phyloP scores from a whole-genome alignment of 2,888 invertebrate species.

The Plebejus anna region DNA sequence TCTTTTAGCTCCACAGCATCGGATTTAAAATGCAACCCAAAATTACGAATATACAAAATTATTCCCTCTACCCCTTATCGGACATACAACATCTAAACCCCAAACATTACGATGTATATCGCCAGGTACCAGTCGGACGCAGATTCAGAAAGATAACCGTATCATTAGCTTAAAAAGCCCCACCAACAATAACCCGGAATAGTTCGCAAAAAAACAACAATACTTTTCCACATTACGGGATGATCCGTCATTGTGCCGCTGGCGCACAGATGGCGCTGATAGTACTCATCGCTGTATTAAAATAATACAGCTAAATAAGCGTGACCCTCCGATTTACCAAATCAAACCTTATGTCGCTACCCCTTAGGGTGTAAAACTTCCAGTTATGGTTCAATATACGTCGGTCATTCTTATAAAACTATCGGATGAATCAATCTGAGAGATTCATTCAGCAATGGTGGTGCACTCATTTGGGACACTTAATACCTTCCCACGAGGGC shows the following conservation, averaged over 20 bases:
- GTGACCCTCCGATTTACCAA: constrained; percentile 43
- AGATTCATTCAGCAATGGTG: constrained; percentile 60
- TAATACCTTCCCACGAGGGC: constrained; percentile 76
- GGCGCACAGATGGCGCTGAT: constrained; percentile 71
- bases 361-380: constrained; percentile 32
- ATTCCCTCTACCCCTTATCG: constrained; percentile 2
- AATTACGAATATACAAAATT: constrained; percentile 19
- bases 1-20: background rate
- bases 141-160: constrained; percentile 67
- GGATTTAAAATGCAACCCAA: background rate
- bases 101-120: constrained; percentile 36
- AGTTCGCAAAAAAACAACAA: constrained; percentile 63
- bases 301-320: constrained; percentile 53
- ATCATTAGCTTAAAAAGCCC: constrained; percentile 79
- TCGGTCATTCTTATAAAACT: constrained; percentile 47
- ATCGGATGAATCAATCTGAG: constrained; percentile 62
- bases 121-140: constrained; percentile 38
- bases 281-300: constrained; percentile 71
- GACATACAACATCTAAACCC: constrained; percentile 31
- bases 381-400: constrained; percentile 47
- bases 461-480: constrained; percentile 65
- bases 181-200: constrained; percentile 71
- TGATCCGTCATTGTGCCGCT: constrained; percentile 72
- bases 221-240: constrained; percentile 73
- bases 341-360: background rate